Conservation (phyloP, 2,797 vertebrate species). For the Natrix natrix region DNA sequence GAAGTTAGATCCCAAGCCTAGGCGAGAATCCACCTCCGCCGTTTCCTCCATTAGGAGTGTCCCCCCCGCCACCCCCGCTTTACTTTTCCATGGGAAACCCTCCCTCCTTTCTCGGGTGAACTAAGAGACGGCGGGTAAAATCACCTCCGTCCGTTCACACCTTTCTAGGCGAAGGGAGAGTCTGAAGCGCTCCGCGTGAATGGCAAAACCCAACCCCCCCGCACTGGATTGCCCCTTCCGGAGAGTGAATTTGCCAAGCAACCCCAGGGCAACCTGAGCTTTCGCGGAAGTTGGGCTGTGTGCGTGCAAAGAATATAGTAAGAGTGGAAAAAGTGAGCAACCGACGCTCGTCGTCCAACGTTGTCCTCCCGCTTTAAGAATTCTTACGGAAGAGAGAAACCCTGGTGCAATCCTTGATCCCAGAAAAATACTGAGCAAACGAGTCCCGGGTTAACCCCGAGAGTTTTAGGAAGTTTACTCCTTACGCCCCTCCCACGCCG, state of each 20-base stretch:
- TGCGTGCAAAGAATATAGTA: background rate
- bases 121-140: background rate
- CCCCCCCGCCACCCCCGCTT: no score
- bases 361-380: background rate
- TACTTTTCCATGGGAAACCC: background rate
- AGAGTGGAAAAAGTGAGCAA: background rate
- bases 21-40: background rate
- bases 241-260: background rate
- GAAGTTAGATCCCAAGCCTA: background rate
- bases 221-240: background rate
- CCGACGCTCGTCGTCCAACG: background rate
- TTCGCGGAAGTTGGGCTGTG: background rate
- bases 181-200: background rate
- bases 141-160: background rate
- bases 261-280: background rate
- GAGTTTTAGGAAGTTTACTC: background rate
- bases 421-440: background rate
- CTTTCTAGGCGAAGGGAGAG: background rate
- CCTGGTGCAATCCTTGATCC: background rate
- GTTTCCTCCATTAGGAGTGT: background rate
- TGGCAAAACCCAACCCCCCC: background rate
- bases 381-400: background rate
- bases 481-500: background rate
- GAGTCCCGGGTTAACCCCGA: background rate
- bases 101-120: background rate